A percentile compares a stretch with the other conserved stretches of the same genome.
Evolutionary conservation across 2,113 vertebrate genomes (phyloP).

Genomic region (Mobula hypostoma): DNA sequence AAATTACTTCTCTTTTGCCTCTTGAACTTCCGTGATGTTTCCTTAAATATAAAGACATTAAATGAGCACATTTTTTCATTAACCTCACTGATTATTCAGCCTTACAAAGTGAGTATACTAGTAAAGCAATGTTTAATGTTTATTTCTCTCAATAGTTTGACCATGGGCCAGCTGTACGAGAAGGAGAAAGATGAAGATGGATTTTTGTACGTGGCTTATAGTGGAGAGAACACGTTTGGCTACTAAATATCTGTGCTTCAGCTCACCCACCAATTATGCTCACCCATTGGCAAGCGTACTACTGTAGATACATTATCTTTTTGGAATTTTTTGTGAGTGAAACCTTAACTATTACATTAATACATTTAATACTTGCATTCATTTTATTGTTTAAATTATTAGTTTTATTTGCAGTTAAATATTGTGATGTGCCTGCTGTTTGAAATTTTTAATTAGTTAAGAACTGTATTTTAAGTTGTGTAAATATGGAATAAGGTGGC

Average conservation of each 20-base stretch:
- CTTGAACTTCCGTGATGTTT: background rate
- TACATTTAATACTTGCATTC: constrained; percentile 66
- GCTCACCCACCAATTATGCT: constrained; percentile 45
- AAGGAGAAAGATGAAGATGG: constrained; percentile 96
- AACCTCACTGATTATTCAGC: background rate
- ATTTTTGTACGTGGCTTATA: constrained; percentile 96
- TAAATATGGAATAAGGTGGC: constrained; percentile 38
- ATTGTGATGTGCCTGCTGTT: constrained; percentile 44
- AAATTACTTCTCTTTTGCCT: background rate
- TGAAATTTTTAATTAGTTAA: constrained; percentile 31
- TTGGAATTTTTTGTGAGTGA: constrained; percentile 19
- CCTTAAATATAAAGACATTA: background rate
- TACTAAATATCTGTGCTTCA: constrained; percentile 56
- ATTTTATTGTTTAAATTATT: constrained; percentile 62
- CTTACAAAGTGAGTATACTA: background rate
- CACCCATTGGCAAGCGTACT: constrained; percentile 49
- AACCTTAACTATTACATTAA: constrained; percentile 46
- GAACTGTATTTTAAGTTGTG: constrained; percentile 28
- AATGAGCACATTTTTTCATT: background rate
- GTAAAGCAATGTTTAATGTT: constrained; percentile 40
- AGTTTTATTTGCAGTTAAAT: constrained; percentile 53
- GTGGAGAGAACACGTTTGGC: constrained; percentile 94
- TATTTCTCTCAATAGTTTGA: constrained; percentile 67
- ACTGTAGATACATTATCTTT: constrained; percentile 57
- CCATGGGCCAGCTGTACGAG: constrained; percentile 95